Percentiles rank a stretch among this genome's conserved stretches.
phyloP scores from a whole-genome alignment of 2,797 vertebrate species.

The Sitta carolinensis region DNA sequence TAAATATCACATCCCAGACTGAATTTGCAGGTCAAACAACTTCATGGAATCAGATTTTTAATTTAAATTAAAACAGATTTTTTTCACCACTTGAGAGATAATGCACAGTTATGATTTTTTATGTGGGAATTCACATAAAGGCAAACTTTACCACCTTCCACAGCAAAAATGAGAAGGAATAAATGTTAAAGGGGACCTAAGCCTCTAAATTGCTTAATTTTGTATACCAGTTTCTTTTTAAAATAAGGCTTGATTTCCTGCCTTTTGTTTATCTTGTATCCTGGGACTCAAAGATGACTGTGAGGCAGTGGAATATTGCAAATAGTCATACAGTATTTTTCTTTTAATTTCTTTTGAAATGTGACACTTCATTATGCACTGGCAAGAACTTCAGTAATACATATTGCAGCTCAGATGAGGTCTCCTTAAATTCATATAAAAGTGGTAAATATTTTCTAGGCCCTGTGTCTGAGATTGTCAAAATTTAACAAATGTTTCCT shows the following conservation, averaged over 20 bases:
- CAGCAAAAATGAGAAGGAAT: background rate
- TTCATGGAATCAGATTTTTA: background rate
- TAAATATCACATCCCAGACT: background rate
- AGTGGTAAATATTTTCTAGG: background rate
- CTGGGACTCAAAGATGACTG: background rate
- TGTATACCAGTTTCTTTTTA: fast-evolving
- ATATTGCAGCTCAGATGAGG: background rate
- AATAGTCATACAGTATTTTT: background rate
- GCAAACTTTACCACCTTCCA: background rate
- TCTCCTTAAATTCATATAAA: background rate
- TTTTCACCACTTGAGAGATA: background rate
- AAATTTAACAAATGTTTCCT: conserved; percentile 14
- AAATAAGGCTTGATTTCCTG: background rate
- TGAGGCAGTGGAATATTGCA: background rate
- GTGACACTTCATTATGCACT: background rate
- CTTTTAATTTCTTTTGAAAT: background rate
- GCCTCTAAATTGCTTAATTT: background rate
- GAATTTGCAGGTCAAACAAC: background rate
- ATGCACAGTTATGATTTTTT: background rate
- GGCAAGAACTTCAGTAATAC: background rate
- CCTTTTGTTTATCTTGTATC: background rate
- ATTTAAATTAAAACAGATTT: background rate
- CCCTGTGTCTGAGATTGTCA: background rate
- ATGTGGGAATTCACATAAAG: background rate
- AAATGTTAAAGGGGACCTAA: background rate